Evolutionary conservation across 2,113 vertebrate species (phyloP), one percentile per base, ranked within the genome.

Genomic region (Lanius ludovicianus): DNA sequence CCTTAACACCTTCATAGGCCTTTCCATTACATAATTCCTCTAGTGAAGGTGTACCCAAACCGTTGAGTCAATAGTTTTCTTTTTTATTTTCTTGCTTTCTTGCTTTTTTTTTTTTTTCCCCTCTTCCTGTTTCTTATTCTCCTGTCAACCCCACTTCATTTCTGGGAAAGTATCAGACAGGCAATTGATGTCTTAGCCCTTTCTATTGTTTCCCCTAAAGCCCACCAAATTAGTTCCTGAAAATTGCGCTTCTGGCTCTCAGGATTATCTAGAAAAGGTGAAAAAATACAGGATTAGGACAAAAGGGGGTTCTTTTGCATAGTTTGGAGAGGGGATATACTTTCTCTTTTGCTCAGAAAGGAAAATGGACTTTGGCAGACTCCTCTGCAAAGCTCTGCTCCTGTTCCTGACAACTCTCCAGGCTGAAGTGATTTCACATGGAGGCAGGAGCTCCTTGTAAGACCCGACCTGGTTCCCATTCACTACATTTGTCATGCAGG

Each of bases 1-100:
- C 28, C 42, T 63, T 46, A 83, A 64, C 4, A 39, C 0, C 10
- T 84, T 20, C 30, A 33, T 9, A 39, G 4, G 12, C 11, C 3
- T 63, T 13, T 71, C 23, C 23, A 22, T 42, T 53, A 63, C 11
- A 9, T 37, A 33, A 44, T 10, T 80, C 17, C 15, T 33, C 18
- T 37, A 82, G n/a, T 30, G 8, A 24, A 62, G 2, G 5, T 31
- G 2, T 35, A 57, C 5, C 1, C 23, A 79, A 52, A 1, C 3
- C 52, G 60, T 44, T 57, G 15, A 37, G 15, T 15, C 13, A 55
- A 22, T 1, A 6, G 1, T 1, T 15, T 31, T 42, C 1, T 6
- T 65, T 31, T 33, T 30, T 8, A 3, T 4, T 24, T 30, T 11
- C 6, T 10, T 25, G 5, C 2, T 12, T 16, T 1, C 10, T 2